Base-by-base conservation (phyloP, 2,797 vertebrate species). In the Chiloscyllium punctatum region DNA sequence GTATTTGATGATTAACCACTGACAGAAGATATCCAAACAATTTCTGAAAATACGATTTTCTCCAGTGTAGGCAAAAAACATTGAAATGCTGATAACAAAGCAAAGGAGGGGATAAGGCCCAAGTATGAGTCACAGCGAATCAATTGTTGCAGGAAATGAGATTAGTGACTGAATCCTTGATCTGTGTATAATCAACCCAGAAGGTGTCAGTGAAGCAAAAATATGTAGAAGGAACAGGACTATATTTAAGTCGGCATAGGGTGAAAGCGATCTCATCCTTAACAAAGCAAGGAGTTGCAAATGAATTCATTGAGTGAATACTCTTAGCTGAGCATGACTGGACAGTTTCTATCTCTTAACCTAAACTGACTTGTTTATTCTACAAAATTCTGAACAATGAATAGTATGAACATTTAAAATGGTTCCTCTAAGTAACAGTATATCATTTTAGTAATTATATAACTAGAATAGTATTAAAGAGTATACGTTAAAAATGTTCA, bases 31-130 rank as follows among this genome's bases (percentile, higher is more conserved):
- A 42, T 92, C n/a, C n/a, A 68, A 92, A 21, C 5, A 66, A 92
- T 37, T 92, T 25, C 23, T 66, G n/a, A 92, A 92, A 92, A 92
- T 92, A 68, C 25, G 21, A 92, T 92, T 92, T 92, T 92, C n/a
- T 92, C 62, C 66, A 92, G 16, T 68, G 90, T 5, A 69, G 90
- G 1, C 57, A 66, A 91, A 57, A 90, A 27, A 18, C 18, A 68
- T 42, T 16, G 66, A 92, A 92, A 92, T 69, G 62, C 66, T 15
- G 66, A 30, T 91, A n/a, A 92, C 21, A 11, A 42, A n/a, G 21
- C 62, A 25, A 42, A 92, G 21, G 8, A 42, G 48, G 11, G 90
- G 66, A 92, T 92, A 92, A 68, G 42, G 21, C 62, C 66, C 30
- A 18, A 62, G 4, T 57, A 62, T 90, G 87, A 66, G 57, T 90